Percentiles rank a stretch among this genome's conserved stretches.
Conservation (phyloP, 1,140 invertebrate genomes). For the Drosophila eugracilis region DNA sequence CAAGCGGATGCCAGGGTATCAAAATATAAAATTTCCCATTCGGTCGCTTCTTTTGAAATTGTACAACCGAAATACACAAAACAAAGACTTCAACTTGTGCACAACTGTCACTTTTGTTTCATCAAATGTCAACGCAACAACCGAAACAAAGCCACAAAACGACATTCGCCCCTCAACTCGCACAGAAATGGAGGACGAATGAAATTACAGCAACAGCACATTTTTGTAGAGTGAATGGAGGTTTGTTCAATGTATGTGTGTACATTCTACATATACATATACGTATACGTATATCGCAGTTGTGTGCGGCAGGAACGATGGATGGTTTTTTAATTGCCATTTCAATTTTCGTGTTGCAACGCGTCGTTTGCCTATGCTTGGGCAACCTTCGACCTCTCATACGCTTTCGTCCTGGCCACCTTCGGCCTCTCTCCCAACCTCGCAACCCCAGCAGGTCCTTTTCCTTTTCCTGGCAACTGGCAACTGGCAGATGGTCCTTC, state of each 20-base stretch:
- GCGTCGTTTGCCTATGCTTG: conserved; percentile 49
- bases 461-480: neutral
- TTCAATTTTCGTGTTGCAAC: conserved; percentile 80
- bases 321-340: conserved; percentile 83
- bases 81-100: conserved; percentile 81
- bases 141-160: conserved; percentile 83
- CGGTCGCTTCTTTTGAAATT: conserved; percentile 59
- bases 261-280: neutral
- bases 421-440: too few relatives aligned
- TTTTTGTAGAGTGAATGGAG: conserved; percentile 46
- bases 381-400: conserved; percentile 33
- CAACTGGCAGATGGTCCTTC: conserved; percentile 24
- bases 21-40: conserved; percentile 70
- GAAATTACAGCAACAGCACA: conserved; percentile 72
- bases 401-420: conserved; percentile 16
- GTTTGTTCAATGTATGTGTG: conserved; percentile 2
- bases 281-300: conserved; percentile 42
- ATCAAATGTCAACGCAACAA: conserved; percentile 82
- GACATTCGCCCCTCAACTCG: conserved; percentile 48
- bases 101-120: conserved; percentile 83
- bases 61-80: conserved; percentile 61
- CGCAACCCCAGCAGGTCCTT: neutral
- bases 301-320: conserved; percentile 73
- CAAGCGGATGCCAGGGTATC: conserved; percentile 16
- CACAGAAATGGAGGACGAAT: conserved; percentile 62